phyloP scores from a whole-genome alignment of 1,140 invertebrate genomes.

The Polypedilum vanderplanki region DNA sequence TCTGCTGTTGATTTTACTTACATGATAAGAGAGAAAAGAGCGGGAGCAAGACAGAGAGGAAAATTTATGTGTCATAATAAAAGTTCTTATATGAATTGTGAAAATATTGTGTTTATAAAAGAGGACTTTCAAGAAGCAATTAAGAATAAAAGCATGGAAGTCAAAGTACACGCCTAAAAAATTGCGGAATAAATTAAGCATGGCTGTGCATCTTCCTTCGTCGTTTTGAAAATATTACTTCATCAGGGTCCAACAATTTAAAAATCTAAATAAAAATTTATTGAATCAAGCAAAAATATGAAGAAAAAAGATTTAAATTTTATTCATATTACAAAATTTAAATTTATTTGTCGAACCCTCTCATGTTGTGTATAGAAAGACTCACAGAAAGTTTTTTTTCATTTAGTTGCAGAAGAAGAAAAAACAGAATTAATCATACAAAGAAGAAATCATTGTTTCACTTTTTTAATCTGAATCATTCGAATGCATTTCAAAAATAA shows the following conservation, averaged over 20 bases:
- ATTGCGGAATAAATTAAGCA: slow-evolving; percentile 3
- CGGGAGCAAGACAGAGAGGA: no score
- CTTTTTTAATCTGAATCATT: background rate
- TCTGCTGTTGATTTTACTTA: no score
- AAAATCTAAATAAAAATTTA: no score
- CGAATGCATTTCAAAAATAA: background rate
- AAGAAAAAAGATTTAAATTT: no score
- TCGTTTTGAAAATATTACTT: background rate
- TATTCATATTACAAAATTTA: no score
- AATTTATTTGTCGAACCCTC: no score
- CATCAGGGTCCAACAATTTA: background rate
- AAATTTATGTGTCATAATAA: no score
- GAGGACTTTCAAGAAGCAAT: slow-evolving; percentile 11
- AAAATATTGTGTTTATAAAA: background rate
- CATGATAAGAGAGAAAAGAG: no score
- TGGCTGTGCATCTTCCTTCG: background rate
- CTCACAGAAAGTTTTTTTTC: no score
- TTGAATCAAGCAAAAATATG: no score
- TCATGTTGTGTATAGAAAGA: no score
- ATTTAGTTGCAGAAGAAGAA: no score
- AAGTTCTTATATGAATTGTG: background rate
- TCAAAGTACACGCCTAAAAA: slow-evolving; percentile 12
- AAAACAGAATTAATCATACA: slow-evolving; percentile 9
- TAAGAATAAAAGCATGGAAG: slow-evolving; percentile 6
- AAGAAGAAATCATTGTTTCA: slow-evolving; percentile 19